Base-by-base conservation (phyloP, 2,113 vertebrate genomes). In the Rousettus leschenaultii region DNA sequence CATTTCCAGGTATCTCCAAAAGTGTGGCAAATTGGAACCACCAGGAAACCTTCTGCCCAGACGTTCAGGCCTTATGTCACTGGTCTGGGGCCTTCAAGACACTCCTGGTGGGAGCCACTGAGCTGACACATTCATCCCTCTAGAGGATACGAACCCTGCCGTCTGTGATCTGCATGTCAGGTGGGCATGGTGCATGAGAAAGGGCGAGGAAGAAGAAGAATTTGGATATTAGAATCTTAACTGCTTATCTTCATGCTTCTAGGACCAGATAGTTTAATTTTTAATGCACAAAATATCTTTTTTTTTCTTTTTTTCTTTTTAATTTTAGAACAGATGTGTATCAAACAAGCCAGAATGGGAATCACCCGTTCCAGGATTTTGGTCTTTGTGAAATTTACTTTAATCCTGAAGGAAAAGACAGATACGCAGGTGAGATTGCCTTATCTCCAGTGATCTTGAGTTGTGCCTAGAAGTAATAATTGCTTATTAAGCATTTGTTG, bases 91-190 rank as follows among this genome's bases (percentile, higher is more conserved):
- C 7, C 28, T 59, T 73, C 5, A 0, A 28, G 24, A 57, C 14
- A 14, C 0, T 14, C 5, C 40, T 38, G 15, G 2, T 15, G 28
- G 21, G 26, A 33, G 6, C 53, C 2, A 1, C 15, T 1, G 38
- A 57, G 14, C 33, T 4, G 18, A 22, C 40, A 30, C 26, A 3
- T 2, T 26, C 9, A 14, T 24, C 53, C 33, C 12, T 5, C 14
- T 22, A 10, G 51, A 83, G 15, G 15, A 57, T 0, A 0, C 3
- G 4, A 6, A 4, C 10, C 19, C 30, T 21, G 18, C n/a, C 2
- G 1, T 48, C 55, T 16, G 5, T 12, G 40, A 28, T 53, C 21
- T 33, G 30, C 26, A 9, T 8, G 0, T 4, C 6, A 0, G 2
- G 22, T 19, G 40, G 43, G 28, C 21, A 5, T 4, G 13, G 26